phyloP scores from a whole-genome alignment of 2,113 vertebrate species.

The Pipra filicauda region DNA sequence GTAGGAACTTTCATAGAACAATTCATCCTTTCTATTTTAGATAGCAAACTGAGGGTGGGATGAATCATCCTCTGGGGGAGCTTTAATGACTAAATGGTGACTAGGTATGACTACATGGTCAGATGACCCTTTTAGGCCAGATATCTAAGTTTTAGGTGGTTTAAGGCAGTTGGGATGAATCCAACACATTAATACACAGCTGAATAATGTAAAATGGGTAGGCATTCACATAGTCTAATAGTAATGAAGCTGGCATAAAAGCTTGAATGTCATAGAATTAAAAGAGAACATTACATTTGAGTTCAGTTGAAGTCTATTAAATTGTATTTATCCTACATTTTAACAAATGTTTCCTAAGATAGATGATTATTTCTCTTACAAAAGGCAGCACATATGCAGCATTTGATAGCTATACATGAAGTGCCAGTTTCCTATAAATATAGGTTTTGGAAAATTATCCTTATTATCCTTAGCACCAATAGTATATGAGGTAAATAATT shows the following conservation, averaged over 20 bases:
- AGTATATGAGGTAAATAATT: background rate
- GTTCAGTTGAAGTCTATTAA: background rate
- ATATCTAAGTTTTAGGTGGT: background rate
- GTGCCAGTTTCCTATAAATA: background rate
- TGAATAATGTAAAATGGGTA: background rate
- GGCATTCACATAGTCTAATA: background rate
- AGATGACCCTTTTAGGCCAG: background rate
- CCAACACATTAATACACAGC: background rate
- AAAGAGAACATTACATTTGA: background rate
- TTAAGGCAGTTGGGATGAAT: background rate
- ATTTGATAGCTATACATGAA: conserved; percentile 21
- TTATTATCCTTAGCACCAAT: background rate
- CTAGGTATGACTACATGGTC: background rate
- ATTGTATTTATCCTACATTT: background rate
- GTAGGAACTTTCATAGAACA: background rate
- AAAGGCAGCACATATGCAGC: conserved; percentile 26
- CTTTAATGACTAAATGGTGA: background rate
- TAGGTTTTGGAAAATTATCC: background rate
- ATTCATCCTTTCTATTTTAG: background rate
- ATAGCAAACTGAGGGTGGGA: background rate
- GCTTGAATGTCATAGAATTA: background rate
- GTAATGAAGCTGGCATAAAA: background rate
- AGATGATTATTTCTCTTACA: conserved; percentile 30
- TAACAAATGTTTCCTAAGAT: conserved; percentile 20
- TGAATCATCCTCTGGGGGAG: background rate